Conservation (phyloP, 1,140 invertebrate species). For the Leptinotarsa defecta region DNA sequence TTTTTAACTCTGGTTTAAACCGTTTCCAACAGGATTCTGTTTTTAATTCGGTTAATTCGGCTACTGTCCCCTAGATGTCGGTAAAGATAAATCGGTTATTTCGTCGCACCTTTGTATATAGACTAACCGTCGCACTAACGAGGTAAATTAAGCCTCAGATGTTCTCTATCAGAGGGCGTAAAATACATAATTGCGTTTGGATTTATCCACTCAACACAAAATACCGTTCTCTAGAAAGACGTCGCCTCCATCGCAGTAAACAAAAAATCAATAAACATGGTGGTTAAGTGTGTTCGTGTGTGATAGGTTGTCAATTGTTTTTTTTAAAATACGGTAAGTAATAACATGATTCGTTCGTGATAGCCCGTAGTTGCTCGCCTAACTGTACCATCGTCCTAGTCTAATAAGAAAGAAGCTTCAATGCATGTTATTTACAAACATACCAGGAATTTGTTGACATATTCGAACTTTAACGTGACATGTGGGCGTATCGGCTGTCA, state of each 20-base stretch:
- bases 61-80: too few species aligned
- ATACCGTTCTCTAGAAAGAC: not conserved
- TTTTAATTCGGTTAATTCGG: not conserved
- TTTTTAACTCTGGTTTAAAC: too few species aligned
- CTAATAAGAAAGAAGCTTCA: not conserved
- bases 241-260: conserved; percentile 23
- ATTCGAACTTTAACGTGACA: conserved; percentile 40
- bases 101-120: too few species aligned
- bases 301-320: conserved; percentile 34
- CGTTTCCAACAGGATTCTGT: too few species aligned
- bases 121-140: too few species aligned
- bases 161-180: too few species aligned
- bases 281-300: conserved; percentile 41
- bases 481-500: conserved; percentile 42
- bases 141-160: too few species aligned
- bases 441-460: conserved; percentile 38
- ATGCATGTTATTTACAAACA: conserved; percentile 38
- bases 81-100: too few species aligned
- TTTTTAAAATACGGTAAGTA: conserved; percentile 41
- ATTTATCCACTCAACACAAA: not conserved
- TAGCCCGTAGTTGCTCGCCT: conserved; percentile 13
- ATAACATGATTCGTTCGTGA: not conserved
- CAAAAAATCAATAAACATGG: conserved; percentile 49
- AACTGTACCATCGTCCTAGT: not conserved
- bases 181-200: too few species aligned